phyloP scores from a whole-genome alignment of 2,888 invertebrate species.

The Cantharis nigra region DNA sequence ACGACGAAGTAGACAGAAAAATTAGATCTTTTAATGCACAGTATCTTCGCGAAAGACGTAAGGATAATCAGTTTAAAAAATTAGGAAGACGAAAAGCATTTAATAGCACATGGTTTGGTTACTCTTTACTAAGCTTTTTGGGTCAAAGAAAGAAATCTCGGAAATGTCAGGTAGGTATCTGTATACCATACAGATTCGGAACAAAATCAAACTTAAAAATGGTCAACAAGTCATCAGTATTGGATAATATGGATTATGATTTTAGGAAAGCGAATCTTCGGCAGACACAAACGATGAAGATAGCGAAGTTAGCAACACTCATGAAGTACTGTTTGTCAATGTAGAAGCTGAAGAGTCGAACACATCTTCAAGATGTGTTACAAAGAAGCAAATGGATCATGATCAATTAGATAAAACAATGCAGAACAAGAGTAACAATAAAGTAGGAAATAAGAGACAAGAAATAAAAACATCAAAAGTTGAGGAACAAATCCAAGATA shows the following conservation, averaged over 20 bases:
- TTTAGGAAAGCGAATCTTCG: background rate
- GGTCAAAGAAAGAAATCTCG: background rate
- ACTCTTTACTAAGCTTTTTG: background rate
- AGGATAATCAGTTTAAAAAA: conserved; percentile 1
- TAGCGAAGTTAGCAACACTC: background rate
- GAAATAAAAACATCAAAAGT: background rate
- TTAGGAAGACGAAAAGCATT: background rate
- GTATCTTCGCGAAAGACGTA: conserved; percentile 6
- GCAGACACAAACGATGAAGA: background rate
- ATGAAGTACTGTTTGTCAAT: background rate
- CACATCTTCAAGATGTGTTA: background rate
- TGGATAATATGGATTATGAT: background rate
- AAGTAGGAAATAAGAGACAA: background rate
- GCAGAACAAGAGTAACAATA: background rate
- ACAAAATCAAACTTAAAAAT: too few species aligned
- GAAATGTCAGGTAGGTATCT: background rate
- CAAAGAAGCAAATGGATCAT: background rate
- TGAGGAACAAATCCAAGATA: background rate
- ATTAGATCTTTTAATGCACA: background rate
- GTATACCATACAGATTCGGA: too few species aligned
- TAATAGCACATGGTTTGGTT: conserved; percentile 9
- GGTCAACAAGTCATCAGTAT: too few species aligned
- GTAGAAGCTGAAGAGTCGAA: background rate
- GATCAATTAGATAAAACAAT: background rate
- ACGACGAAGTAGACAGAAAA: conserved; percentile 8